Conservation (phyloP, 2,888 invertebrate species). For the Apamea monoglypha region DNA sequence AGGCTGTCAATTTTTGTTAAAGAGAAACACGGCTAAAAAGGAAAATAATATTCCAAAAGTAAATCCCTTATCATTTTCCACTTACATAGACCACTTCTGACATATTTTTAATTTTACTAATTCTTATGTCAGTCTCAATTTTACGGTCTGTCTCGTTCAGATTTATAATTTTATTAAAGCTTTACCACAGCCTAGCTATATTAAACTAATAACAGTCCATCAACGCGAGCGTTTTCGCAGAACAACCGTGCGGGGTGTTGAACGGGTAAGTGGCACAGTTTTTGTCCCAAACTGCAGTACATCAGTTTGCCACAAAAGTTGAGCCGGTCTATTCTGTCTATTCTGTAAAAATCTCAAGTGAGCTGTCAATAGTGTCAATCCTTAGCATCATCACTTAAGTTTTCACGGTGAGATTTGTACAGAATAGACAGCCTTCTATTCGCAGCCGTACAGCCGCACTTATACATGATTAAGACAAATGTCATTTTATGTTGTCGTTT, state of each 20-base stretch:
- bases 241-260: not conserved
- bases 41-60: not conserved
- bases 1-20: not conserved
- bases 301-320: not conserved
- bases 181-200: not conserved
- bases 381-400: not conserved
- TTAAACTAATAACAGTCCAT: not conserved
- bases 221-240: not conserved
- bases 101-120: conserved; percentile 23
- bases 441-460: not conserved
- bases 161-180: conserved; percentile 42
- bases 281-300: not conserved
- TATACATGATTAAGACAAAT: not conserved
- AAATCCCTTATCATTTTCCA: not conserved
- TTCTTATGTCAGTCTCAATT: conserved; percentile 34
- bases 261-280: no score
- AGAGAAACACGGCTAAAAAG: not conserved
- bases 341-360: not conserved
- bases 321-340: not conserved
- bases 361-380: not conserved
- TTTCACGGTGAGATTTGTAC: not conserved
- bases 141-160: conserved; percentile 16
- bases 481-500: not conserved
- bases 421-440: not conserved
- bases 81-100: not conserved